A percentile compares a stretch with the other conserved stretches of the same genome.
phyloP scores from a whole-genome alignment of 1,140 invertebrate species.

The Diabrotica virgifera region DNA sequence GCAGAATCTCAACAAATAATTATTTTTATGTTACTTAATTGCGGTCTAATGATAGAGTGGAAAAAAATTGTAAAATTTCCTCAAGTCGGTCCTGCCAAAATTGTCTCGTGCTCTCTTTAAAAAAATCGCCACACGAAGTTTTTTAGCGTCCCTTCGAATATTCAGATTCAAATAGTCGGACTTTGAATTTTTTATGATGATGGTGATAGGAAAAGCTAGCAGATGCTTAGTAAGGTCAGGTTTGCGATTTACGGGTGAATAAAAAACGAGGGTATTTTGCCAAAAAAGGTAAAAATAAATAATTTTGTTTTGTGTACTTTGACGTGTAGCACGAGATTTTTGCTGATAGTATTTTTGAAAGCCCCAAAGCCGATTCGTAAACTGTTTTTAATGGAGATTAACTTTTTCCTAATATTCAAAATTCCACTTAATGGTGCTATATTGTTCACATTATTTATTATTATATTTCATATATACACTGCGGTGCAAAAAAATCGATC shows the following conservation, averaged over 20 bases:
- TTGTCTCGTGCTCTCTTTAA: constrained; percentile 19
- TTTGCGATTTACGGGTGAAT: neutral
- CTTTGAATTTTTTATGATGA: constrained; percentile 6
- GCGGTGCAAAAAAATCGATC: too few species aligned
- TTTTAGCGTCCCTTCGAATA: constrained; percentile 12
- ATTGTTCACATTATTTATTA: too few species aligned
- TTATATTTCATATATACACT: too few species aligned
- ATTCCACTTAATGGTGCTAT: too few species aligned
- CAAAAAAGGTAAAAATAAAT: constrained; percentile 1
- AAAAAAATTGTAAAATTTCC: too few species aligned
- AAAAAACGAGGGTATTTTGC: neutral
- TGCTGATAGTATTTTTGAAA: too few species aligned
- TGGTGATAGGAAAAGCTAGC: neutral
- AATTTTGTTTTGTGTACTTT: neutral
- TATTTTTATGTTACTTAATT: too few species aligned
- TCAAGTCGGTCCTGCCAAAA: constrained; percentile 4
- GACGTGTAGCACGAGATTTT: neutral
- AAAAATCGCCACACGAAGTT: constrained; percentile 11
- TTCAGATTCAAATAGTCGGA: constrained; percentile 15
- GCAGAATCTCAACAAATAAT: too few species aligned
- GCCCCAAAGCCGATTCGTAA: too few species aligned
- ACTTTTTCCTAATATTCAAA: too few species aligned
- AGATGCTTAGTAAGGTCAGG: constrained; percentile 9
- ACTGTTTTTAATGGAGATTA: too few species aligned
- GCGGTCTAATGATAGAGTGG: too few species aligned